Base-by-base conservation (phyloP, 2,113 vertebrate species). In the Spheniscus mendiculus region DNA sequence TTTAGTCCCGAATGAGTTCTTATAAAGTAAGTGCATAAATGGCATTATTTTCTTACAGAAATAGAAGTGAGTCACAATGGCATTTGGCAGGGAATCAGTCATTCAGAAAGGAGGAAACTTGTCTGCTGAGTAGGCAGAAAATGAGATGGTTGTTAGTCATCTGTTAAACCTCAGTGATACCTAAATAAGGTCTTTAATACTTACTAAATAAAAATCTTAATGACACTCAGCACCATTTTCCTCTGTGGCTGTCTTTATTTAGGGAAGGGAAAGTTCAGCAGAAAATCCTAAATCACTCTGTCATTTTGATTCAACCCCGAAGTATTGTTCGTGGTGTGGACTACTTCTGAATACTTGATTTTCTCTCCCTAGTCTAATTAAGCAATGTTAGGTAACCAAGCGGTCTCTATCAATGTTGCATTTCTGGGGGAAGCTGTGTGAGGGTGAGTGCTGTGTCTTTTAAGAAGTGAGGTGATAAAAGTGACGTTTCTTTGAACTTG, bases 141-240 rank as follows among this genome's bases (percentile, higher is more conserved):
- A 93, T 78, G 42, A 91, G 56, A 42, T 42, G 26, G 15, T 70
- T 81, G 17, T 53, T 90, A 87, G 78, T 91, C 25, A 71, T 93
- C 65, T 74, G 8, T 56, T 78, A 71, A 89, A 87, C 32, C 30
- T 63, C 17, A 34, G 42, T 83, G 56, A 32, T 93, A 71, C 7
- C 73, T 93, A 71, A 94, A 71, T 53, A 91, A 91, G 36, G n/a
- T 55, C 47, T 76, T 90, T 72, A 79, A 58, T 71, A 44, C 34
- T 70, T 91, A 32, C 15, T 36, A 53, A 88, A 88, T 67, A 55
- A 71, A 94, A 93, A 63, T 40, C 34, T n/a, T 78, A 29, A 22
- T 74, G 27, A 19, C n/a, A 45, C 16, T 93, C 19, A 63, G 23
- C 52, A 79, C 50, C 14, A 8, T 61, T 83, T 92, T 42, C 21